Base-by-base conservation (phyloP, 2,888 invertebrate species). In the Anoplius nigerrimus region DNA sequence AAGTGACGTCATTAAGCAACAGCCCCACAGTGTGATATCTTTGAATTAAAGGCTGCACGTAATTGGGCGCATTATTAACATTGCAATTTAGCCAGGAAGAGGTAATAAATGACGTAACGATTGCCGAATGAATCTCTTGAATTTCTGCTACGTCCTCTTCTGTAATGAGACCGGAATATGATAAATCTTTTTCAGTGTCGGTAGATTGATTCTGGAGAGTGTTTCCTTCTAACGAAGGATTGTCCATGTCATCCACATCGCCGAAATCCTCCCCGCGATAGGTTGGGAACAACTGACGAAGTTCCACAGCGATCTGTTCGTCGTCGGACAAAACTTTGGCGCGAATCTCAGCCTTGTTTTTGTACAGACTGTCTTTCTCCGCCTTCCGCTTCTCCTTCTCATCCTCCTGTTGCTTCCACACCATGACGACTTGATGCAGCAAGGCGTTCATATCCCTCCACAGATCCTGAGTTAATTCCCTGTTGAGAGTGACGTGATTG, bases 401-500 rank as follows among this genome's bases (percentile, higher is more conserved):
- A 57, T 92, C 91, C 80, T 95, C 93, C 78, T 96, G 95, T 66
- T 92, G 91, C 81, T 93, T 93, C 97, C 97, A 98, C 0, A 93
- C 90, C 62, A 91, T 87, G 21, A 94, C 93, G 59, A 95, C 91
- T 51, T 91, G 89, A 60, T 90, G 90, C 0, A 95, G 85, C 0
- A 93, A 90, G 0, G 88, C 86, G 65, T 91, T 89, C 52, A 94
- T 90, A 0, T 91, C 89, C 0, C 83, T 76, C 80, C 92, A 91
- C 0, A 88, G 78, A 0, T 84, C 80, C 6, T 86, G 85, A 55
- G 91, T 90, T 0, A 92, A 83, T 48, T 88, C 88, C 20, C 91
- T 90, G 15, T 90, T 88, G 0, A 93, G 90, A 0, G 90, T 88
- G 61, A 93, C 91, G 42, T 92, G 89, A 90, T 95, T 95, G 66